Evolutionary conservation across 2,888 invertebrate genomes (phyloP).

Genomic region (Strigamia crassipes): DNA sequence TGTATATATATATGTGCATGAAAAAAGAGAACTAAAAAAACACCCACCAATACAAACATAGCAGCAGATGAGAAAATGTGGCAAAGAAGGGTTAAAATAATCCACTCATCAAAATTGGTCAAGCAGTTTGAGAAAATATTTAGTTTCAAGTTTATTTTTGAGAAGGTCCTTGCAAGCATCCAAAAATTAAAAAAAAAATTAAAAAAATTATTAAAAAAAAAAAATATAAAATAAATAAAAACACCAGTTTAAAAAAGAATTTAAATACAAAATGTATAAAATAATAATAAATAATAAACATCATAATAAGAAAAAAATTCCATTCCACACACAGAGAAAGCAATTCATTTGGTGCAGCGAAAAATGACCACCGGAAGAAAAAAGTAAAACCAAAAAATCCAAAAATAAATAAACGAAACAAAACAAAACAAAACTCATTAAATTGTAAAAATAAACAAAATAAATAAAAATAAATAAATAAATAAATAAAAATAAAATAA

Average conservation of each 20-base stretch:
- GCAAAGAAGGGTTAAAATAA: constrained; percentile 58
- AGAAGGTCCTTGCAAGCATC: constrained; percentile 60
- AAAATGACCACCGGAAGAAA: constrained; percentile 25
- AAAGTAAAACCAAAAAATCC: neutral
- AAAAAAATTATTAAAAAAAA: neutral
- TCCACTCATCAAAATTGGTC: constrained; percentile 51
- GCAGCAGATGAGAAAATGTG: constrained; percentile 50
- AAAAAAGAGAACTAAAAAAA: constrained; percentile 47
- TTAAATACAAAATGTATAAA: constrained; percentile 43
- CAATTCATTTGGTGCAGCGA: constrained; percentile 36
- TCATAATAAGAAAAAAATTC: constrained; percentile 47
- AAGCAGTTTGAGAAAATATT: constrained; percentile 53
- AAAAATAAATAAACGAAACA: neutral
- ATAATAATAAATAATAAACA: constrained; percentile 23
- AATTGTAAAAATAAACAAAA: neutral
- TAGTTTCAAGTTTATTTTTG: constrained; percentile 59
- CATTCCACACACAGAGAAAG: constrained; percentile 31
- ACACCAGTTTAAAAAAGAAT: too few species aligned
- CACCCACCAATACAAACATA: constrained; percentile 45
- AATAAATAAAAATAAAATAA: too few species aligned
- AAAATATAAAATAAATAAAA: constrained; percentile 51
- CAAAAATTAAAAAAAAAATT: constrained; percentile 47
- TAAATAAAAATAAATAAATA: neutral
- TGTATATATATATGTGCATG: constrained; percentile 6
- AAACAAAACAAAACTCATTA: neutral